Percentiles rank a stretch among this genome's conserved stretches.
Evolutionary conservation across 2,888 invertebrate species (phyloP).

Genomic region (Drosophila sordidapex): DNA sequence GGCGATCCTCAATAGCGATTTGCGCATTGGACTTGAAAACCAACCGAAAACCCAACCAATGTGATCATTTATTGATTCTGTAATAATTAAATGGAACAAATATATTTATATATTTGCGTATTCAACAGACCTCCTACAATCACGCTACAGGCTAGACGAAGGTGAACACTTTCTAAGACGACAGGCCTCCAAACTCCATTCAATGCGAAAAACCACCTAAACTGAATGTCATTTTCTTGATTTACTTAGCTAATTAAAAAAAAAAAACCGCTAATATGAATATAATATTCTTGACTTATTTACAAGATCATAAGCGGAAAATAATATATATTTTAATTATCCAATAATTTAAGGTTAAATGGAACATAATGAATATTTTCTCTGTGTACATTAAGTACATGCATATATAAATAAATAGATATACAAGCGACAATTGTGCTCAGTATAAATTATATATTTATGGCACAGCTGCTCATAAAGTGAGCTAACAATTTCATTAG

Average conservation of each 20-base stretch:
- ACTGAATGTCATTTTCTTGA: not conserved
- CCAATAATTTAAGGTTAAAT: not conserved
- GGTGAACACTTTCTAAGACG: constrained; percentile 41
- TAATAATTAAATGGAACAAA: constrained; percentile 1
- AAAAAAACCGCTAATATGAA: not conserved
- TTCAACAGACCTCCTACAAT: constrained; percentile 24
- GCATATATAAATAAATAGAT: constrained; percentile 8
- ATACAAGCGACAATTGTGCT: constrained; percentile 18
- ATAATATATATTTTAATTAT: not conserved
- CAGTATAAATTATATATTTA: constrained; percentile 72
- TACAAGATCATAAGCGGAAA: not conserved
- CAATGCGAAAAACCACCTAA: not conserved
- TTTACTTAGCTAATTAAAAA: not conserved
- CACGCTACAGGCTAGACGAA: constrained; percentile 11
- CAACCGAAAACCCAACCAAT: constrained; percentile 8
- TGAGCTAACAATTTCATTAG: constrained; percentile 74
- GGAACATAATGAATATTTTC: not conserved
- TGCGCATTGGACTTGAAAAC: constrained; percentile 33
- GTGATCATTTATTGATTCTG: constrained; percentile 2
- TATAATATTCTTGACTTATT: not conserved
- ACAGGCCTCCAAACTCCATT: constrained; percentile 16
- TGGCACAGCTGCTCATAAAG: constrained; percentile 72
- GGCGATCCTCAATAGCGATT: constrained; percentile 48
- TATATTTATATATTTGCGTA: not conserved
- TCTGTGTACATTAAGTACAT: constrained; percentile 16